Percentiles rank a stretch among this genome's conserved stretches.
These are phyloP conservation scores for silkworm (Bombyx mori) DNA, from an alignment of 1,140 invertebrate species.

Conservation along the genomic window ASM3026992v2 NC_085129.1:3979001-3979500, in stretches of 20 bases:
- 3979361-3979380: slow-evolving; percentile 89
- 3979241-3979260: too few species aligned
- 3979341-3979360: slow-evolving; percentile 93
- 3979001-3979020: too few species aligned
- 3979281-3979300: too few species aligned
- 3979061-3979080: too few species aligned
- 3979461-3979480: slow-evolving; percentile 96
- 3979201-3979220: slow-evolving; percentile 1
- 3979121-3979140: too few species aligned
- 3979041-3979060: too few species aligned
- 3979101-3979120: too few species aligned
- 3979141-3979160: too few species aligned
- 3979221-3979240: background rate
- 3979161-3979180: background rate
- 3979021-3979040: too few species aligned
- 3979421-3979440: slow-evolving; percentile 98
- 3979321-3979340: slow-evolving; percentile 92
- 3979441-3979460: slow-evolving; percentile 95
- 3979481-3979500: slow-evolving; percentile 97
- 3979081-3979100: too few species aligned
- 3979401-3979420: slow-evolving; percentile 96
- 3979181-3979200: background rate
- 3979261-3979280: too few species aligned
- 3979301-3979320: slow-evolving; percentile 95
- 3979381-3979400: slow-evolving; percentile 93